A percentile compares a stretch with the other conserved stretches of the same genome.
These are phyloP conservation scores for Aphaenogaster rudis DNA, from an alignment of 1,140 invertebrate genomes.

Conservation along the genomic window DNA sequence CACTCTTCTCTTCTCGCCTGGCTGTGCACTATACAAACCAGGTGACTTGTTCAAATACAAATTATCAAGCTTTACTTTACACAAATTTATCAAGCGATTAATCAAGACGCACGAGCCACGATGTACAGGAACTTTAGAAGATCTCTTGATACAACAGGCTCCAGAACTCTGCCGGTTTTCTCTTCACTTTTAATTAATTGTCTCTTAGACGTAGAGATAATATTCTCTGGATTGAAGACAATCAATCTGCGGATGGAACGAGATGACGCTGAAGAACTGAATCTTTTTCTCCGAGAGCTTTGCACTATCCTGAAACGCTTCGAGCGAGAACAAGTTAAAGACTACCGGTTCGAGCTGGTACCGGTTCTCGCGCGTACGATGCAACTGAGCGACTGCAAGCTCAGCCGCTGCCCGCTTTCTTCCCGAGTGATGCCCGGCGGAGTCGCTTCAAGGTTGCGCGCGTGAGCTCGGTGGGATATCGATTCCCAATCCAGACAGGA, in stretches of 20 bases:
- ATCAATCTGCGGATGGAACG: not conserved
- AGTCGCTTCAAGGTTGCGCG: slow-evolving; percentile 19
- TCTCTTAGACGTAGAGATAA: not conserved
- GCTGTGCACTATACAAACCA: not conserved
- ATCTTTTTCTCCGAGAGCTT: not conserved
- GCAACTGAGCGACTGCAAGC: slow-evolving; percentile 31
- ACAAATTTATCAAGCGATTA: not conserved
- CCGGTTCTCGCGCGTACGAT: slow-evolving; percentile 15
- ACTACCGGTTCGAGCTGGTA: slow-evolving; percentile 5
- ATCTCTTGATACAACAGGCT: not conserved
- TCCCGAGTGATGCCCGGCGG: slow-evolving; percentile 11
- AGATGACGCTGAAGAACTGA: not conserved
- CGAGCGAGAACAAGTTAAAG: slow-evolving; percentile 6
- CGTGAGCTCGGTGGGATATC: not conserved
- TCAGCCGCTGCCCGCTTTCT: slow-evolving; percentile 3
- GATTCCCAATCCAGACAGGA: not conserved
- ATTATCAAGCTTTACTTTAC: not conserved
- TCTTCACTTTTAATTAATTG: not conserved
- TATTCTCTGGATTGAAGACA: not conserved
- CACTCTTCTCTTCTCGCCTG: not conserved
- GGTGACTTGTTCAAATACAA: not conserved
- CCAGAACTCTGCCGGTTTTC: not conserved
- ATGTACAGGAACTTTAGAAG: not conserved
- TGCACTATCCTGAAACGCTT: not conserved
- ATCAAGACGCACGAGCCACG: not conserved